Conservation (phyloP, 2,113 vertebrate genomes). For the Baryphthengus martii region DNA sequence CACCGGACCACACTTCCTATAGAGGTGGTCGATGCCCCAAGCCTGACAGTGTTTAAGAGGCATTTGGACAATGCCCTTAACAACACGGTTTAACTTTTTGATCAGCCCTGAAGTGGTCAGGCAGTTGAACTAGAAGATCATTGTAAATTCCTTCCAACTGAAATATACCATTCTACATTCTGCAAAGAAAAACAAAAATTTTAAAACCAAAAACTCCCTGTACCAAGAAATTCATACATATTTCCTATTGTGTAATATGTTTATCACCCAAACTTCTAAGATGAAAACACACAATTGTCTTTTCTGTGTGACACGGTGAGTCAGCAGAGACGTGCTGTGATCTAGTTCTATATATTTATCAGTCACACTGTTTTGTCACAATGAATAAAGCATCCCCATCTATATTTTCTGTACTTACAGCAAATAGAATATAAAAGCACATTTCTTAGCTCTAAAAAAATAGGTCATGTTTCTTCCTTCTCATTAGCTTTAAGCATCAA, state of each 20-base stretch:
- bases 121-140: background rate
- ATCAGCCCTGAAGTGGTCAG: background rate
- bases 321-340: background rate
- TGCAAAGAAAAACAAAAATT: background rate
- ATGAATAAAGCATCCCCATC: background rate
- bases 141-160: background rate
- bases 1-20: background rate
- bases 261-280: background rate
- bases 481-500: conserved; percentile 8
- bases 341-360: background rate
- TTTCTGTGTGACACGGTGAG: background rate
- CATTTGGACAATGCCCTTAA: background rate
- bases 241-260: background rate
- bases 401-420: background rate
- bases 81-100: background rate
- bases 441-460: background rate
- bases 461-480: background rate
- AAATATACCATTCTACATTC: background rate
- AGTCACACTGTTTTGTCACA: background rate
- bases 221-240: background rate
- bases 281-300: background rate
- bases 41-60: background rate
- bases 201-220: background rate
- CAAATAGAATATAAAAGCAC: background rate
- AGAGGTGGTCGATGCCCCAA: background rate